Percentiles rank a stretch among this genome's conserved stretches.
Conservation (phyloP, 1,140 invertebrate genomes). For the Teleogryllus occipitalis region DNA sequence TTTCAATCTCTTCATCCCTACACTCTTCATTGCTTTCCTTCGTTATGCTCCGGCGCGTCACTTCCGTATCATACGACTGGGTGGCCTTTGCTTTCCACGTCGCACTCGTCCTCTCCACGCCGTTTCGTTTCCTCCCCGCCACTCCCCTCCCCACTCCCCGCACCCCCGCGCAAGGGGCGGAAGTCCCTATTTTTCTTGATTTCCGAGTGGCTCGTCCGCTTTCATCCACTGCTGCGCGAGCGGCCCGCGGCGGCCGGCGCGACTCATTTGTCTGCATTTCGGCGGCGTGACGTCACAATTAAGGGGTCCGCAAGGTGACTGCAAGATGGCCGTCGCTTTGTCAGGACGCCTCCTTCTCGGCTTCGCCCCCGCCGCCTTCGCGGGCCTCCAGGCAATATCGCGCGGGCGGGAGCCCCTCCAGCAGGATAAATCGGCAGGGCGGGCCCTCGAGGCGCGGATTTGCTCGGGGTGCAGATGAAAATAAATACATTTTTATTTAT, state of each 20-base stretch:
- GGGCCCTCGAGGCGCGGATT: background rate
- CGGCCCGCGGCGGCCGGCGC: too few species aligned
- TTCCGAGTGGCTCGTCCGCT: background rate
- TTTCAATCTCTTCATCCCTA: too few species aligned
- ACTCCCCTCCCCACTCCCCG: too few species aligned
- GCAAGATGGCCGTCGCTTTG: background rate
- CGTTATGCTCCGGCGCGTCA: too few species aligned
- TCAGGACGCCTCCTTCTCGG: background rate
- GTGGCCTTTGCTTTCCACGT: too few species aligned
- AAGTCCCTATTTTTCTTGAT: background rate
- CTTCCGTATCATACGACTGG: too few species aligned
- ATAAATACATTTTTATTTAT: constrained; percentile 6
- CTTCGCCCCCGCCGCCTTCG: too few species aligned
- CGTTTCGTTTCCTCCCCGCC: too few species aligned
- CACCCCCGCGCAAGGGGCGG: background rate
- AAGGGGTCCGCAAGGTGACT: background rate
- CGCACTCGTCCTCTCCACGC: too few species aligned
- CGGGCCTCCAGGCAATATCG: background rate
- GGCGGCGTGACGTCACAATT: background rate
- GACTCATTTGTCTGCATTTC: constrained; percentile 4
- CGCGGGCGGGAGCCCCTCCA: background rate
- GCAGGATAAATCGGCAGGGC: background rate
- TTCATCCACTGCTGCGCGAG: background rate
- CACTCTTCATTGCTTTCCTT: too few species aligned
- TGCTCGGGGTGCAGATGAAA: background rate